Evolutionary conservation across 2,113 vertebrate genomes (phyloP), one percentile per base, ranked within the genome.

Genomic region (Ramphastos sulfuratus): DNA sequence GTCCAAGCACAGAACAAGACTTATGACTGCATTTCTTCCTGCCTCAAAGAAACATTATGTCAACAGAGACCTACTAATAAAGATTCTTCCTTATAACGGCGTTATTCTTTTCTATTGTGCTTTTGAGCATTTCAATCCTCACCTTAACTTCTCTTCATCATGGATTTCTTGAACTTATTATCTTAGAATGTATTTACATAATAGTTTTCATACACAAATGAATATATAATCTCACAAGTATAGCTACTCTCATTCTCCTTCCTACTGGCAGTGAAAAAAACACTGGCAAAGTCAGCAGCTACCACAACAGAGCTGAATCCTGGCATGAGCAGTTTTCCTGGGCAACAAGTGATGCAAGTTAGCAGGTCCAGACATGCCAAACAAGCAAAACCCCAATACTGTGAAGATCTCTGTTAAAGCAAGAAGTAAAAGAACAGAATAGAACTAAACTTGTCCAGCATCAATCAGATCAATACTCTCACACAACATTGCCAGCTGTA

Each of bases 211-310:
- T 17, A 64, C 61, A 30, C 10, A 28, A 15, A 27, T 37, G 69
- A 90, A 42, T 67, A 56, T 71, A 69, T 89, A 46, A 87, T 56
- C 69, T 83, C 61, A 71, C 44, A 24, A 7, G 7, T 8, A 83
- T 48, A 75, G 69, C n/a, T 42, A 71, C 52, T 85, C 79, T 71
- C 42, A 82, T 81, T 86, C 54, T 90, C 75, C 33, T 85, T 94
- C 76, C 82, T 19, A 30, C 7, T 93, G 94, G 92, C 87, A 95
- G 63, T 28, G 55, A 74, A 72, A 91, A 93, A 78, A 82, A 65
- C 87, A 82, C 73, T 96, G 95, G 94, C 89, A 94, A 60, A 86
- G 93, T 9, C 85, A 86, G 76, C 30, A 91, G 85, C 58, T 66
- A 56, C 72, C 84, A 85, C 69, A 94, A 50, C 24, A 92, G 75